phyloP scores from a whole-genome alignment of 2,797 vertebrate genomes.

The Gymnoscopelus braueri region DNA sequence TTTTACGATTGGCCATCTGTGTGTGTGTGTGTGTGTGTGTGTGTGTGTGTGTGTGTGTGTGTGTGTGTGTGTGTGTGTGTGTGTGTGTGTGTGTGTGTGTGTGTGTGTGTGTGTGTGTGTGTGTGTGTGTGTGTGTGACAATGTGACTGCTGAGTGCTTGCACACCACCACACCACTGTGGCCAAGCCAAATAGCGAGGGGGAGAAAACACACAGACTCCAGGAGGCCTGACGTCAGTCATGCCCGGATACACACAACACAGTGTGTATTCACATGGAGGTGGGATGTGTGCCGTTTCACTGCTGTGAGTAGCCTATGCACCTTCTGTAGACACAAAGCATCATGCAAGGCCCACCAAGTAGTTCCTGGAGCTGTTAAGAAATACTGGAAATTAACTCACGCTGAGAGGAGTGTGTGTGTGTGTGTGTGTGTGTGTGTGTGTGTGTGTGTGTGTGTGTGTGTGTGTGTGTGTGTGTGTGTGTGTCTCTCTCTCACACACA shows the following conservation, averaged over 20 bases:
- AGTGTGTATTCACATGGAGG: slow-evolving; percentile 71
- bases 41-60: background rate
- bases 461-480: slow-evolving; percentile 6
- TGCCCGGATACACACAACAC: slow-evolving; percentile 59
- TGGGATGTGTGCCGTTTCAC: slow-evolving; percentile 71
- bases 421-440: background rate
- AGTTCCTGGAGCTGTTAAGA: background rate
- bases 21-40: background rate
- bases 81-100: slow-evolving; percentile 12
- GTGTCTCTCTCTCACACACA: background rate
- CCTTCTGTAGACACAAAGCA: slow-evolving; percentile 47
- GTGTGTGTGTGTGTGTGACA: slow-evolving; percentile 52
- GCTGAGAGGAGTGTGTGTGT: background rate
- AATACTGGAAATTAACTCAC: background rate
- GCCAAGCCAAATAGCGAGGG: slow-evolving; percentile 65
- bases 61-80: background rate
- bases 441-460: slow-evolving; percentile 13
- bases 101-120: slow-evolving; percentile 7
- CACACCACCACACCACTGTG: slow-evolving; percentile 62
- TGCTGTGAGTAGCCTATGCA: slow-evolving; percentile 22
- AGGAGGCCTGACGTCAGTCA: slow-evolving; percentile 66
- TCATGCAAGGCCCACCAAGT: slow-evolving; percentile 1
- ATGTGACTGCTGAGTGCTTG: slow-evolving; percentile 65
- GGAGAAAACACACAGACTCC: slow-evolving; percentile 64
- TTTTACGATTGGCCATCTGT: slow-evolving; percentile 31